Evolutionary conservation across 2,797 vertebrate genomes (phyloP), one percentile per base, ranked within the genome.

Genomic region (Pterois miles): DNA sequence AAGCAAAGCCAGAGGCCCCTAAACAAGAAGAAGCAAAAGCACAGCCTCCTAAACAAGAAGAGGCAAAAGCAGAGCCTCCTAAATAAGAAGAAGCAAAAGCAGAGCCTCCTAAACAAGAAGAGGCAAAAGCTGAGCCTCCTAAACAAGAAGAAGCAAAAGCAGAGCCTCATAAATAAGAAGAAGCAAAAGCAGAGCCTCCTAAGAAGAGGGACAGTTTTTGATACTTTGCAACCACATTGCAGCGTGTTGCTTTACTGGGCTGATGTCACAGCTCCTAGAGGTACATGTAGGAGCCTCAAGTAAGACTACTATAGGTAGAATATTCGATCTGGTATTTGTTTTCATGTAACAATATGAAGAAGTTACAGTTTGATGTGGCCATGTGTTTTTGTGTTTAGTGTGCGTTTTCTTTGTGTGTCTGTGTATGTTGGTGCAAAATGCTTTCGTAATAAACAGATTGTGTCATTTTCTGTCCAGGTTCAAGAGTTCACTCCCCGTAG

Each of bases 271-370:
- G 18, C 16, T 46, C 40, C 20, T 46, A 46, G 40, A 18, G 0
- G 6, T 22, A 22, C 16, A n/a, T 16, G 6, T 9, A 12, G 4
- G 43, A 64, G 23, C 23, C 23, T 20, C 10, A 46, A 18, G 20
- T 8, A 11, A 22, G 16, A 34, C n/a, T 20, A 3, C 25, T 20
- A 46, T 4, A 29, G 16, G 11, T 34, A 25, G 12, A 57, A 8
- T 33, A n/a, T 31, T 66, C 16, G 10, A 46, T 53, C 18, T 68
- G 43, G 60, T 81, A 74, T 71, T 53, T 78, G 54, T 86, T 72
- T 78, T 70, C 31, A 40, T 62, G 14, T n/a, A 50, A 63, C 31
- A 71, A 50, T 9, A n/a, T 38, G 1, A 64, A 27, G 2, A 59
- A 52, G 1, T 46, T 25, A 8, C 1, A 25, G 68, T 65, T 57